phyloP scores from a whole-genome alignment of 2,797 vertebrate species.

The Myripristis jacobus region DNA sequence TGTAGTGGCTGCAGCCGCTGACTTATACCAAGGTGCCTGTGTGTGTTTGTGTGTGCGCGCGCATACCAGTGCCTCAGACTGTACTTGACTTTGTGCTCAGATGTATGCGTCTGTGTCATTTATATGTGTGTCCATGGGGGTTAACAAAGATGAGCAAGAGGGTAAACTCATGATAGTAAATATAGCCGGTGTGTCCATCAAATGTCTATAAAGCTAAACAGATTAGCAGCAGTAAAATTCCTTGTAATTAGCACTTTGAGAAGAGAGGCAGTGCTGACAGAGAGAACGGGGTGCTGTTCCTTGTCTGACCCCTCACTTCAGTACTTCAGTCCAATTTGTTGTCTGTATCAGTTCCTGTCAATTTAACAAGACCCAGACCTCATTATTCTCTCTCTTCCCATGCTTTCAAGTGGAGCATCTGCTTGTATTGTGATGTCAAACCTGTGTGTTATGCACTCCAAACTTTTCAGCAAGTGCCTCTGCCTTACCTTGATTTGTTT shows the following conservation, averaged over 20 bases:
- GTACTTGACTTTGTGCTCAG: conserved; percentile 38
- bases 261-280: conserved; percentile 15
- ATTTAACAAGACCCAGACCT: conserved; percentile 58
- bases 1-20: conserved; percentile 61
- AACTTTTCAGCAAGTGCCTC: background rate
- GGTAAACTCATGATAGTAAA: conserved; percentile 18
- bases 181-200: background rate
- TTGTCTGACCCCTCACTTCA: conserved; percentile 28
- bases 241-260: conserved; percentile 3
- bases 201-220: background rate
- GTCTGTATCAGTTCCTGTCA: conserved; percentile 40
- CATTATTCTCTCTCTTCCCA: conserved; percentile 37
- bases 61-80: conserved; percentile 64
- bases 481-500: background rate
- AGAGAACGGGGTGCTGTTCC: conserved; percentile 12
- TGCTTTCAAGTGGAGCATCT: conserved; percentile 57
- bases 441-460: conserved; percentile 8
- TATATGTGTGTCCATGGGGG: background rate
- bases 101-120: conserved; percentile 13
- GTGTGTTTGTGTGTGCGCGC: conserved; percentile 57
- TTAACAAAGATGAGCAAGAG: background rate
- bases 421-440: conserved; percentile 45
- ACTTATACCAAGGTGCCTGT: conserved; percentile 63
- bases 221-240: conserved; percentile 34
- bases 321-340: conserved; percentile 14